Percentiles rank a stretch among this genome's conserved stretches.
phyloP scores from a whole-genome alignment of 2,113 vertebrate genomes.

The Narcine bancroftii region DNA sequence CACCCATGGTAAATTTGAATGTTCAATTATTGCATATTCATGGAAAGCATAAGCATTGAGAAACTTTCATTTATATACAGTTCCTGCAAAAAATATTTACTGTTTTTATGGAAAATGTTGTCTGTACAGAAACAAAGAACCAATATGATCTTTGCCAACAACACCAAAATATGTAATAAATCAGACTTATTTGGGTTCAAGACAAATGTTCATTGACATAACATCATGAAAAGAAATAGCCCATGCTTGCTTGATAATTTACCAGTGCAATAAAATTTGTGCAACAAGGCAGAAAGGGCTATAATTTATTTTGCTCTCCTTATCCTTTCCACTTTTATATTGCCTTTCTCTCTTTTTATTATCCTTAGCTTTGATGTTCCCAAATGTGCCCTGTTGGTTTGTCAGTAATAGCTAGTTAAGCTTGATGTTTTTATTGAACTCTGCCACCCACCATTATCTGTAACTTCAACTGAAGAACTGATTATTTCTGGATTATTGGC shows the following conservation, averaged over 20 bases:
- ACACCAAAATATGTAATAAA: neutral
- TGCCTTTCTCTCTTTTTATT: neutral
- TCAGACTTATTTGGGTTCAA: neutral
- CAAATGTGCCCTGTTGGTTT: neutral
- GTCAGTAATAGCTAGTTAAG: conserved; percentile 1
- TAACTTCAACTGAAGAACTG: conserved; percentile 19
- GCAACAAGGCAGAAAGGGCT: neutral
- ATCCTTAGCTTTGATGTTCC: neutral
- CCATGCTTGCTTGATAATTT: neutral
- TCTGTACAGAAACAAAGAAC: neutral
- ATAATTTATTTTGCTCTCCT: neutral
- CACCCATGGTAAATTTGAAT: neutral
- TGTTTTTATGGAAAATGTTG: neutral
- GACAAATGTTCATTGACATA: neutral
- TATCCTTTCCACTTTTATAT: neutral
- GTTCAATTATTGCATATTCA: neutral
- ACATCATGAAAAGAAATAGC: too few relatives aligned
- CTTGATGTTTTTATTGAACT: neutral
- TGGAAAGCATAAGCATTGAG: neutral
- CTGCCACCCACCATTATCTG: neutral
- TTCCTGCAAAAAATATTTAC: neutral
- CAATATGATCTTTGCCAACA: neutral
- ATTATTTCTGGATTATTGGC: neutral
- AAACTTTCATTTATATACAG: neutral
- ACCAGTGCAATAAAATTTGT: neutral